These are phyloP conservation scores for Sarotherodon lohbergeri DNA, from an alignment of 2,113 vertebrate species.

Conservation along the genomic window DNA sequence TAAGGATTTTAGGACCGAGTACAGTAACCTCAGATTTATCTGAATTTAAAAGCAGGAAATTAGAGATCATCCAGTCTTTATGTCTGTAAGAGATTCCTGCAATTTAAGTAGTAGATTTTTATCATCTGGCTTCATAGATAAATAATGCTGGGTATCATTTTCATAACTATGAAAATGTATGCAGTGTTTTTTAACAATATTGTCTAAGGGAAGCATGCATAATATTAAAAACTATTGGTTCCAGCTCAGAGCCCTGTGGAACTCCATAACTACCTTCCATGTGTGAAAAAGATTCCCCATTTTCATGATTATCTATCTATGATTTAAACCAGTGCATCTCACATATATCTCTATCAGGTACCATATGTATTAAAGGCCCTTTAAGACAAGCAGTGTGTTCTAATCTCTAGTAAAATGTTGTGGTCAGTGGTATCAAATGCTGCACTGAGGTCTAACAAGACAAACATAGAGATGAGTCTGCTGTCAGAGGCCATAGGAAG, in stretches of 20 bases:
- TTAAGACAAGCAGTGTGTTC: neutral
- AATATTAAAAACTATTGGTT: neutral
- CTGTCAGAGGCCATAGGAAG: neutral
- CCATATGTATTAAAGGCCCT: neutral
- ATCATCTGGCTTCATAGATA: neutral
- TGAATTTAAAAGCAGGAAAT: too few species aligned
- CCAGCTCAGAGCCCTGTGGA: neutral
- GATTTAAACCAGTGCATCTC: neutral
- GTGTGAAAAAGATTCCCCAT: neutral
- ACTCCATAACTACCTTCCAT: neutral
- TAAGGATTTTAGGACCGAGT: too few species aligned
- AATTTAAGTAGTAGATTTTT: neutral
- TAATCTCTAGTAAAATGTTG: neutral
- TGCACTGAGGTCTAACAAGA: neutral
- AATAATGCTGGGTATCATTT: neutral
- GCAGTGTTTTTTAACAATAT: neutral
- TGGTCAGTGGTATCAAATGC: neutral
- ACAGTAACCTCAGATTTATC: too few species aligned
- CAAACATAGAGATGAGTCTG: neutral
- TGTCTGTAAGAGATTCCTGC: too few species aligned
- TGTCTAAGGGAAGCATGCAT: neutral
- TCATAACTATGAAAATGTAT: neutral
- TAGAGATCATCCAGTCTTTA: too few species aligned
- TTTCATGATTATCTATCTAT: neutral
- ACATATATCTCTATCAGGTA: neutral